Evolutionary conservation across 1,140 invertebrate genomes (phyloP), one percentile per base, ranked within the genome.

Genomic region (Zaprionus lachaisei): DNA sequence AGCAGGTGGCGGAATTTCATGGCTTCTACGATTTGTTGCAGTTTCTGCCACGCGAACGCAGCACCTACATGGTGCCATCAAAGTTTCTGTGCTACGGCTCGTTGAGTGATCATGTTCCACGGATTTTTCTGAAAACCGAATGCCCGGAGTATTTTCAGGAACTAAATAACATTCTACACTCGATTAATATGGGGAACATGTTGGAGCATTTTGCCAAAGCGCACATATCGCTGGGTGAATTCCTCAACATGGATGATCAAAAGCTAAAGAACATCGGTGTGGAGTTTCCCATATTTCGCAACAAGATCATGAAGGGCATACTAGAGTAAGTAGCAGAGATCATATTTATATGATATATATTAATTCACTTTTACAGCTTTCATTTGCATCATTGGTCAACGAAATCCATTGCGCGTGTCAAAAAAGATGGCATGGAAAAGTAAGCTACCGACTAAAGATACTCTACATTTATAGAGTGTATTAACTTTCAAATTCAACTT

Each of bases 141-240:
- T 94, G 93, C 24, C 93, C 94, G 5, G 83, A 92, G 75, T 94
- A 94, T 81, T 92, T 93, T 44, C 86, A 83, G 57, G 94, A 94
- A 73, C 75, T 94, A 1, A 84, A 80, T 57, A 54, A 74, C 49
- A 92, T 94, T 20, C 72, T 94, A 9, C 66, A 77, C 9, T 90
- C 93, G 2, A 86, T 93, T 28, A 75, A 84, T 51, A 83, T 92
- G 79, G 73, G 91, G n/a, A 77, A 80, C 49, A 64, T 92, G 61
- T 72, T 93, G n/a, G 77, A 92, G 56, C 24, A 91, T 61, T 93
- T 94, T 69, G 75, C 81, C 7, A 89, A 93, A 26, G 90, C 93
- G 12, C 81, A 55, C 22, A 80, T 93, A 6, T 85, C 87, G 55
- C 77, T 94, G 49, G 81, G 80, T 7, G 81, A 93, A 62, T 94